phyloP scores from a whole-genome alignment of 2,797 vertebrate species.

The Sebastes vulpes region DNA sequence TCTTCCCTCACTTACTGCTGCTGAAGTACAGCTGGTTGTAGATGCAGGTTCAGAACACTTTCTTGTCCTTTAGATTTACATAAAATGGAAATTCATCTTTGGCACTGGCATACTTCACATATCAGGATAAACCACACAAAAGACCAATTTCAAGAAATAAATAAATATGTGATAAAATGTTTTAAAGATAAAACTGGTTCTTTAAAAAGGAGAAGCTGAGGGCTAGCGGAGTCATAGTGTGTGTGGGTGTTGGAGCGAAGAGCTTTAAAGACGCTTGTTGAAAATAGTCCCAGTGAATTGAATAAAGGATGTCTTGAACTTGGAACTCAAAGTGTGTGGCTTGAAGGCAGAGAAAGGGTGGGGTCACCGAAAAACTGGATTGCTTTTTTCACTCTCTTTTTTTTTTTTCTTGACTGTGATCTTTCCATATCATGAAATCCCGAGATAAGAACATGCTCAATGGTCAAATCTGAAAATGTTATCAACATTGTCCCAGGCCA shows the following conservation, averaged over 20 bases:
- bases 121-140: slow-evolving; percentile 3
- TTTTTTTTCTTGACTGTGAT: not conserved
- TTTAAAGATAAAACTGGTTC: not conserved
- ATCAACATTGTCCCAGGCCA: not conserved
- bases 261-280: not conserved
- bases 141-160: not conserved
- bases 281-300: not conserved
- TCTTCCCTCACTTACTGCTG: slow-evolving; percentile 6
- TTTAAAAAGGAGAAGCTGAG: not conserved
- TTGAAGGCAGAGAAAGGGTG: not conserved
- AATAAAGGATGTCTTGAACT: not conserved
- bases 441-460: not conserved
- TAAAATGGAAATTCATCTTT: slow-evolving; percentile 35
- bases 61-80: slow-evolving; percentile 37
- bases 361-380: not conserved
- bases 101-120: not conserved
- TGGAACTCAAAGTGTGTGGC: not conserved
- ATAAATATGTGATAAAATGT: slow-evolving; percentile 3
- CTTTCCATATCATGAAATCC: not conserved
- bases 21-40: not conserved
- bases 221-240: not conserved
- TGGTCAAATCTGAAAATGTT: not conserved
- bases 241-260: not conserved
- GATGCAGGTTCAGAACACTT: slow-evolving; percentile 14
- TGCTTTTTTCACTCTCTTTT: not conserved